phyloP scores from a whole-genome alignment of 2,797 vertebrate species.

The Diplodus puntazzo region DNA sequence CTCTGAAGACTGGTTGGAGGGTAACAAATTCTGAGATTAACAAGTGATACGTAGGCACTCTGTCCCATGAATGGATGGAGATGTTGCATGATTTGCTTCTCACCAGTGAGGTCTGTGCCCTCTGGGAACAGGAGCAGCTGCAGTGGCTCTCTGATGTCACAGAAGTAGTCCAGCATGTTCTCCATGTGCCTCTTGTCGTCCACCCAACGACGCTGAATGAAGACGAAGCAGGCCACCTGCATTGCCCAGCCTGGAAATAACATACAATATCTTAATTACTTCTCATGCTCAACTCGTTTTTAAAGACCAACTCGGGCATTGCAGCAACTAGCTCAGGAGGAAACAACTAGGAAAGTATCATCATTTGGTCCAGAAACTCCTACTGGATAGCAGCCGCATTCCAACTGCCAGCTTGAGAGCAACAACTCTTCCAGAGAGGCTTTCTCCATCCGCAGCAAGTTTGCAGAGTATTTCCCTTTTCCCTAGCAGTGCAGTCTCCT shows the following conservation, averaged over 20 bases:
- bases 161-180: constrained; percentile 97
- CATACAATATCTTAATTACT: constrained; percentile 33
- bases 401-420: too few relatives aligned
- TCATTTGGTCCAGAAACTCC: too few relatives aligned
- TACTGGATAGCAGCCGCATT: too few relatives aligned
- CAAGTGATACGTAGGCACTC: constrained; percentile 12
- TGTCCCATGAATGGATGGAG: constrained; percentile 8
- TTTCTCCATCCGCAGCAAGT: too few relatives aligned
- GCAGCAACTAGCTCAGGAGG: too few relatives aligned
- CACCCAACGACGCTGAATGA: constrained; percentile 95
- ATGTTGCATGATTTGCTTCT: constrained; percentile 42
- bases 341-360: too few relatives aligned
- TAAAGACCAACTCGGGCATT: too few relatives aligned
- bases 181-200: constrained; percentile 93
- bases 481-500: too few relatives aligned
- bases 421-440: too few relatives aligned
- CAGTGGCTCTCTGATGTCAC: constrained; percentile 94
- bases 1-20: constrained; percentile 3
- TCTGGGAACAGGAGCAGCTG: constrained; percentile 98
- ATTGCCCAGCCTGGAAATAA: constrained; percentile 94
- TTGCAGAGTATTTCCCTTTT: too few relatives aligned
- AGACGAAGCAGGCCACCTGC: constrained; percentile 97
- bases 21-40: constrained; percentile 28
- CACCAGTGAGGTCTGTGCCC: constrained; percentile 98
- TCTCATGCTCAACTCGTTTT: constrained; percentile 1